These are phyloP conservation scores for Globia sparganii DNA, from an alignment of 2,888 invertebrate genomes.

Conservation along the genomic window DNA sequence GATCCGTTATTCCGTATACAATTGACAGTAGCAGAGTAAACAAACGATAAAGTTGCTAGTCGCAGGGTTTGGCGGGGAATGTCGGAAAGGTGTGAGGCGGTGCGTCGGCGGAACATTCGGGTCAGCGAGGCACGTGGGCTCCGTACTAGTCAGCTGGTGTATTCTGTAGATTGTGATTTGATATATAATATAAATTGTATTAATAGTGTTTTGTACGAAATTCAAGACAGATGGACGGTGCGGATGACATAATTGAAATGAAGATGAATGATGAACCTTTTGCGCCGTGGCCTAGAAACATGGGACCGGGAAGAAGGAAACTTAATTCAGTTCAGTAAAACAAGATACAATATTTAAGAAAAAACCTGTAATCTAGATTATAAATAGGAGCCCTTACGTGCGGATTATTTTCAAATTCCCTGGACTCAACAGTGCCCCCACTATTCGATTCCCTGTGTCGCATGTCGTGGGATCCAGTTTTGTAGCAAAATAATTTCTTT, in stretches of 20 bases:
- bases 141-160: slow-evolving; percentile 61
- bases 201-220: not conserved
- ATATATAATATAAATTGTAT: slow-evolving; percentile 3
- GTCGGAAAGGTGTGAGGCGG: slow-evolving; percentile 68
- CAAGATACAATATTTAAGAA: too few relatives aligned
- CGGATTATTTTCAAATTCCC: not conserved
- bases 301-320: not conserved
- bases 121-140: slow-evolving; percentile 78
- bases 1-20: not conserved
- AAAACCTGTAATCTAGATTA: too few relatives aligned
- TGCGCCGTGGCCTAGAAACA: not conserved
- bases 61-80: slow-evolving; percentile 61
- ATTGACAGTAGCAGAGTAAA: slow-evolving; percentile 42
- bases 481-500: not conserved
- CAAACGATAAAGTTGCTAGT: slow-evolving; percentile 39
- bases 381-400: not conserved
- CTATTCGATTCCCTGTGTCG: not conserved
- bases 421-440: not conserved
- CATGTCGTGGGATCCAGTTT: not conserved
- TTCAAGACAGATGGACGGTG: not conserved
- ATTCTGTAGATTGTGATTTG: slow-evolving; percentile 44
- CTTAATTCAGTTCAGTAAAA: not conserved
- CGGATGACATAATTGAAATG: not conserved
- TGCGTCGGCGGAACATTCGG: slow-evolving; percentile 81
- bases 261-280: not conserved